Conservation (phyloP, 1,140 invertebrate genomes). For the Drosophila equinoxialis region DNA sequence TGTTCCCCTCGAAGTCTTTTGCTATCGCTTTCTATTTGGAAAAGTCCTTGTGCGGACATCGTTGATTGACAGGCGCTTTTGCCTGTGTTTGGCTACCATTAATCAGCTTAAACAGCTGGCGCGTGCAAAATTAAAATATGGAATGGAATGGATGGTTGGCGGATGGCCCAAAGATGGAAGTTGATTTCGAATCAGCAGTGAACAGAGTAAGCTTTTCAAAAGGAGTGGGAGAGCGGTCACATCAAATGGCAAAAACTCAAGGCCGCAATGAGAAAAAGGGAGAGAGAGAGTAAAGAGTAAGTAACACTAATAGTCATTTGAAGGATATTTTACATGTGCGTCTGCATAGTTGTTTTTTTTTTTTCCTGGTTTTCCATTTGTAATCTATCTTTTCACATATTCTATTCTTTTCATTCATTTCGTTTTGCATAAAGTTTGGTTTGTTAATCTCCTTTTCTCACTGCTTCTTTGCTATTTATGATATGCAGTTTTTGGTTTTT, state of each 20-base stretch:
- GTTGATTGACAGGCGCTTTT: conserved; percentile 61
- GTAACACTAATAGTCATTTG: not conserved
- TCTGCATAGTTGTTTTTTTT: not conserved
- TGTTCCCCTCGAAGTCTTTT: not conserved
- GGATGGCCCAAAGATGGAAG: conserved; percentile 37
- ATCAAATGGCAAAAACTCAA: conserved; percentile 6
- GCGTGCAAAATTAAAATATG: conserved; percentile 67
- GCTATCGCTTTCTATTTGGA: not conserved
- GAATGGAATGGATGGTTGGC: conserved; percentile 24
- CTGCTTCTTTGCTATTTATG: conserved; percentile 3
- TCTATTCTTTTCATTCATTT: conserved; percentile 43
- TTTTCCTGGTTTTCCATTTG: not conserved
- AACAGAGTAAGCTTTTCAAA: not conserved
- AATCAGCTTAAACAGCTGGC: conserved; percentile 67
- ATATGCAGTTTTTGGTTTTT: conserved; percentile 12
- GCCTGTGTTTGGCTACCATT: conserved; percentile 54
- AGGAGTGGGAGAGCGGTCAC: not conserved
- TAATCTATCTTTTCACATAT: conserved; percentile 2
- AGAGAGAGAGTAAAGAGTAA: not conserved
- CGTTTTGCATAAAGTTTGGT: conserved; percentile 26
- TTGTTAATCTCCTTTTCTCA: conserved; percentile 41
- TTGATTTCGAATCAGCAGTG: conserved; percentile 37
- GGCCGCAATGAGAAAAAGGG: not conserved
- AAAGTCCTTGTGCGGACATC: conserved; percentile 25
- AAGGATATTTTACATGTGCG: not conserved